Conservation (phyloP, 2,797 vertebrate genomes). For the Decapterus maruadsi region DNA sequence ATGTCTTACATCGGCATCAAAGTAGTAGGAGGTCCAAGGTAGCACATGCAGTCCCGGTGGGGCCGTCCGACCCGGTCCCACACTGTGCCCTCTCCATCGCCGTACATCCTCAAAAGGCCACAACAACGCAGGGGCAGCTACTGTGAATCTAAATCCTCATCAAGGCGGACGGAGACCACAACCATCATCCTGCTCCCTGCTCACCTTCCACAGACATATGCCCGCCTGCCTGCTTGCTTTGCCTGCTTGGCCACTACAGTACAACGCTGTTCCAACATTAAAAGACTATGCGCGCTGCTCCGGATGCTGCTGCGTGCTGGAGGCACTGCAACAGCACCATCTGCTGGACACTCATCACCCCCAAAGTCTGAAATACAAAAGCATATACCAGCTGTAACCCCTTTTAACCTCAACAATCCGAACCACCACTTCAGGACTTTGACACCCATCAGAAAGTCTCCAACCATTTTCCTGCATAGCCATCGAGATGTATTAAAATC, state of each 20-base stretch:
- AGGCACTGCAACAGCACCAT: slow-evolving; percentile 72
- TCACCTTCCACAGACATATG: slow-evolving; percentile 63
- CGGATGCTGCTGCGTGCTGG: slow-evolving; percentile 40
- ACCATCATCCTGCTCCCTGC: slow-evolving; percentile 62
- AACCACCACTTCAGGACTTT: background rate
- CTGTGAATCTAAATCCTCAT: slow-evolving; percentile 54
- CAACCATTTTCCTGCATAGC: no score
- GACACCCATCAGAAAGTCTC: background rate
- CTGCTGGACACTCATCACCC: slow-evolving; percentile 49
- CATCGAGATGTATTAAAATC: background rate
- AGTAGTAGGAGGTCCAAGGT: slow-evolving; percentile 86
- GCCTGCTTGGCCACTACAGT: slow-evolving; percentile 45
- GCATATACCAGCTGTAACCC: background rate
- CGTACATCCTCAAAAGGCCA: slow-evolving; percentile 79
- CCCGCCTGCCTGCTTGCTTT: background rate
- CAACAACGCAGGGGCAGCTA: slow-evolving; percentile 43
- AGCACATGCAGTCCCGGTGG: slow-evolving; percentile 86
- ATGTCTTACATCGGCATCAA: slow-evolving; percentile 86
- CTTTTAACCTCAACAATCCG: background rate
- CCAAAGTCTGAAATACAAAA: background rate
- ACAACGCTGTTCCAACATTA: slow-evolving; percentile 27
- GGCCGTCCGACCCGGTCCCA: slow-evolving; percentile 86
- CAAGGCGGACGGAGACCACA: slow-evolving; percentile 33
- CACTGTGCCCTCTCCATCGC: slow-evolving; percentile 81
- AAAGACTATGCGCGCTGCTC: slow-evolving; percentile 31